Evolutionary conservation across 2,888 invertebrate species (phyloP), one percentile per base, ranked within the genome.

Genomic region (Lithophane leautieri): DNA sequence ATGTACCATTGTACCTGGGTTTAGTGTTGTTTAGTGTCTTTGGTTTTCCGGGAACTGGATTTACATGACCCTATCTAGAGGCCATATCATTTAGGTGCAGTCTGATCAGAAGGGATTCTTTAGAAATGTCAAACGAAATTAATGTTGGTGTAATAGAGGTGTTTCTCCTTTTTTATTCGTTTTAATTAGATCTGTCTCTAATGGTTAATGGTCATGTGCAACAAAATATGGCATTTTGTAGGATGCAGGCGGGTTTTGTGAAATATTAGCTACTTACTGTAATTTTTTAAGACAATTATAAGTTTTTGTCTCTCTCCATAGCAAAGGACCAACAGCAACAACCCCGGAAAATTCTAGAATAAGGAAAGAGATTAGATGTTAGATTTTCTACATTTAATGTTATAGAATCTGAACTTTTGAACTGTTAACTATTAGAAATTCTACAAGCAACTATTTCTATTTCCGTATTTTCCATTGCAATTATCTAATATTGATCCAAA

Each of bases 1-100:
- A 61, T 70, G 67, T 67, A 60, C 60, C 34, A 74, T 69, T 73
- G 72, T 67, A 42, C n/a, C 52, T 67, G 14, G 25, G 42, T 28
- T 34, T 80, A 76, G 86, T 76, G 86, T 76, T 85, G 87, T 63
- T 40, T 52, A 44, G 44, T 34, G 40, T 44, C n/a, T 40, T 44
- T 44, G n/a, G 14, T 54, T 83, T 77, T 65, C 83, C 74, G 76
- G 70, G 72, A 72, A n/a, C 19, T 54, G n/a, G 47, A 70, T 63
- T 78, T 6, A 16, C 16, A 52, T 19, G 9, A 47, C 42, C 11
- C 6, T 40, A 65, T 65, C 60, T 62, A 6, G 22, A 66, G 8
- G 11, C 14, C 25, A 22, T 16, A 25, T 77, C 2, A 34, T 40
- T n/a, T 34, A 14, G 14, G 14, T 4, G 16, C 6, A 25, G 4